Conservation (phyloP, 2,113 vertebrate genomes). For the Hippopotamus amphibius region DNA sequence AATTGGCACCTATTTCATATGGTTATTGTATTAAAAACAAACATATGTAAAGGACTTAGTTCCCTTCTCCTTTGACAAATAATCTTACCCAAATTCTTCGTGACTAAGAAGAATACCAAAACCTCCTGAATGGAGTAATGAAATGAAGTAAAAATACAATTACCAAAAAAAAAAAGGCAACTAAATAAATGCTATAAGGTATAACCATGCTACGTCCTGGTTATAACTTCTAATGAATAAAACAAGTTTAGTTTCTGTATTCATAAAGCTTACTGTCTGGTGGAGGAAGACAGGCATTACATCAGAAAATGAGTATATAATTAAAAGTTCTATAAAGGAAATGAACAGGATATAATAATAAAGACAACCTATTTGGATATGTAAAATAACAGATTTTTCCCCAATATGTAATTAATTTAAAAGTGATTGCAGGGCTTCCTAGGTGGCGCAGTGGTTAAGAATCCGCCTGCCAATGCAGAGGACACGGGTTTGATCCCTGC, state of each 20-base stretch:
- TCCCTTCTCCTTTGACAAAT: constrained; percentile 27
- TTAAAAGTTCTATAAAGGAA: constrained; percentile 32
- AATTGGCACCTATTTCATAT: not conserved
- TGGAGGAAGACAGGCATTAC: not conserved
- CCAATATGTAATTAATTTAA: not conserved
- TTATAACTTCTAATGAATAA: not conserved
- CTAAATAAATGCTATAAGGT: too few relatives aligned
- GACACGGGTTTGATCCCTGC: too few relatives aligned
- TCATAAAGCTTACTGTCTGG: not conserved
- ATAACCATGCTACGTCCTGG: not conserved
- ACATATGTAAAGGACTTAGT: not conserved
- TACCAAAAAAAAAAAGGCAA: not conserved
- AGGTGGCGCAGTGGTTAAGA: too few relatives aligned
- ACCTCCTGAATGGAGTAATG: constrained; percentile 20
- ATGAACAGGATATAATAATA: not conserved
- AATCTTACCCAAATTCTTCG: not conserved
- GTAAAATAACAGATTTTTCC: not conserved
- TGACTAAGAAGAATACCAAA: constrained; percentile 11
- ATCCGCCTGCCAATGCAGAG: too few relatives aligned
- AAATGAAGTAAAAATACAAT: constrained; percentile 6
- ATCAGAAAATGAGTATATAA: constrained; percentile 19
- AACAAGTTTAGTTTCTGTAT: constrained; percentile 13
- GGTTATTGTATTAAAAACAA: constrained; percentile 11
- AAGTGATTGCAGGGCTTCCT: constrained; percentile 30
- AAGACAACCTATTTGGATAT: constrained; percentile 31